Percentiles rank a stretch among this genome's conserved stretches.
These are phyloP conservation scores for Tokudaia muenninki DNA, from an alignment of 2,797 vertebrate species.

Conservation along the genomic window DNA sequence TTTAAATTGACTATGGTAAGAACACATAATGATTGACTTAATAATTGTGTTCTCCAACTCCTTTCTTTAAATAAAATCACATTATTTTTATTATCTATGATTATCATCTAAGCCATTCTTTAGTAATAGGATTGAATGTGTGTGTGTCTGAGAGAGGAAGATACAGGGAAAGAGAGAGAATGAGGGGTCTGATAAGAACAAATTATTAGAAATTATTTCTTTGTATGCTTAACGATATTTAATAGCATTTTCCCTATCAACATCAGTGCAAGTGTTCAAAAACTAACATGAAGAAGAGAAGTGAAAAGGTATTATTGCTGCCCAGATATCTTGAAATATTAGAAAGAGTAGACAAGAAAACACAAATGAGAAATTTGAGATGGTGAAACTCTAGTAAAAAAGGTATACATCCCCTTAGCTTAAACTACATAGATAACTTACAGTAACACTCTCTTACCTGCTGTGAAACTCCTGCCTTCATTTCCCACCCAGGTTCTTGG, in stretches of 20 bases:
- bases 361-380: neutral
- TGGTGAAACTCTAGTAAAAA: neutral
- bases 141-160: neutral
- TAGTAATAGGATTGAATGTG: neutral
- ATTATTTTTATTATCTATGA: neutral
- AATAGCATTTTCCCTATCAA: neutral
- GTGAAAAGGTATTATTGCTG: neutral
- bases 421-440: neutral
- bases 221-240: neutral
- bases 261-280: neutral
- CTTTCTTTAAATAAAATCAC: neutral
- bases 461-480: neutral
- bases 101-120: neutral
- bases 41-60: neutral
- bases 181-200: neutral
- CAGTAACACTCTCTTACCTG: neutral
- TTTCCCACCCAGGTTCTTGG: neutral
- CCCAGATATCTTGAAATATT: neutral
- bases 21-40: no score
- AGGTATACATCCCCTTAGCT: neutral
- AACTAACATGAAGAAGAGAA: neutral
- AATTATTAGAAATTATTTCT: neutral
- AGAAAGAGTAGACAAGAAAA: neutral
- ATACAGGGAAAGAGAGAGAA: no score
- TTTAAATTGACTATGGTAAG: neutral